phyloP scores from a whole-genome alignment of 1,140 invertebrate genomes.

The Lepidurus packardi region DNA sequence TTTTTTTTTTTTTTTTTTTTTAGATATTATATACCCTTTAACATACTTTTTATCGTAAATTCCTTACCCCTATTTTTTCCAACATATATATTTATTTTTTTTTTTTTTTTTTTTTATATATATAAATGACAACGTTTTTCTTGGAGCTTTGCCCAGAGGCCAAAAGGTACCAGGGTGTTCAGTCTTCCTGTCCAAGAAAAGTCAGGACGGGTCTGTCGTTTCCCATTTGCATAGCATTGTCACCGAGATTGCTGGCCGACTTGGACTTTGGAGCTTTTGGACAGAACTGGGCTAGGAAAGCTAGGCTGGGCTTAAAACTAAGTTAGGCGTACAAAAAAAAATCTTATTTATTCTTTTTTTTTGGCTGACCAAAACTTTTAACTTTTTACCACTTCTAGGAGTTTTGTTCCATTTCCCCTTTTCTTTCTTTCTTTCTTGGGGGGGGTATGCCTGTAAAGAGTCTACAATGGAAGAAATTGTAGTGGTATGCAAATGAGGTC shows the following conservation, averaged over 20 bases:
- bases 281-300: not conserved
- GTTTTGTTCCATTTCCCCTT: not conserved
- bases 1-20: too few species aligned
- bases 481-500: slow-evolving; percentile 21
- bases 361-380: not conserved
- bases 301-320: not conserved
- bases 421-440: not conserved
- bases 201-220: not conserved
- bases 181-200: too few species aligned
- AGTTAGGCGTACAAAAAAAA: slow-evolving; percentile 15
- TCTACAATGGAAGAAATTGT: slow-evolving; percentile 9
- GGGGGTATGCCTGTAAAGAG: not conserved
- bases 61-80: too few species aligned
- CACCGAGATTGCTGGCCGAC: not conserved
- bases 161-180: too few species aligned
- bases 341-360: not conserved
- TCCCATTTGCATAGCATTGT: slow-evolving; percentile 8
- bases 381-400: not conserved
- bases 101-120: too few species aligned
- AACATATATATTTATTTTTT: too few species aligned
- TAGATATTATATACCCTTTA: too few species aligned
- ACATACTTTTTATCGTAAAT: too few species aligned
- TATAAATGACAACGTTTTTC: too few species aligned
- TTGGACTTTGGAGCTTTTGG: not conserved
- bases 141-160: too few species aligned